phyloP scores from a whole-genome alignment of 92 coral and sea anemone genomes.

The Meandrina meandrites region DNA sequence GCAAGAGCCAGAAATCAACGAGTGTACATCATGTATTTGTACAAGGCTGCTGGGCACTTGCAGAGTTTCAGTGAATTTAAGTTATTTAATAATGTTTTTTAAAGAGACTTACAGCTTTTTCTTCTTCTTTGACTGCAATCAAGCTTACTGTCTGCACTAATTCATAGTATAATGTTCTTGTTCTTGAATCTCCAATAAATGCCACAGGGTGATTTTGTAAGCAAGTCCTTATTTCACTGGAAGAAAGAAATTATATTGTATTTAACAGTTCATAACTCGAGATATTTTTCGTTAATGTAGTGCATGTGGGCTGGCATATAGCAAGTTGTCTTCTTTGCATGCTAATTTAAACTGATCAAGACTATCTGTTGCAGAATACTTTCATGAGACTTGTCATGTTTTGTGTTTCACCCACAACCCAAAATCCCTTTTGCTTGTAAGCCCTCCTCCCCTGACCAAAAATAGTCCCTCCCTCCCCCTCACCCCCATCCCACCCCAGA shows the following conservation, averaged over 20 bases:
- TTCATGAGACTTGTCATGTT: too few relatives aligned
- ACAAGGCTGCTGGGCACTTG: too few relatives aligned
- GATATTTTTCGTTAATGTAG: not conserved
- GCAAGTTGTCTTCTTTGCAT: too few relatives aligned
- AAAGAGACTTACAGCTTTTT: constrained; percentile 58
- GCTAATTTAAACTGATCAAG: not conserved
- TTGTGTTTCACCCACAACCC: too few relatives aligned
- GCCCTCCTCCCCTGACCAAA: too few relatives aligned
- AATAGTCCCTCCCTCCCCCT: too few relatives aligned
- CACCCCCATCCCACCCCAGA: not conserved
- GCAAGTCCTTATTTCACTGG: constrained; percentile 83
- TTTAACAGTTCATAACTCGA: not conserved
- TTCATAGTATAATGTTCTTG: constrained; percentile 74
- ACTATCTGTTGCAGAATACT: too few relatives aligned
- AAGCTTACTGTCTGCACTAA: constrained; percentile 69
- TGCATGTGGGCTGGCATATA: not conserved
- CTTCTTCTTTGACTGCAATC: constrained; percentile 24
- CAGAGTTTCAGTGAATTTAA: too few relatives aligned
- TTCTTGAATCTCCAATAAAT: constrained; percentile 93
- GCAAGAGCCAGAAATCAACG: too few relatives aligned
- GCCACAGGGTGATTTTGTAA: constrained; percentile 86
- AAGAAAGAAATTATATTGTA: not conserved
- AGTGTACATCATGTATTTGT: too few relatives aligned
- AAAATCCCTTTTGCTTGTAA: too few relatives aligned
- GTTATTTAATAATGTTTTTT: too few relatives aligned